Evolutionary conservation across 2,113 vertebrate species (phyloP), one percentile per base, ranked within the genome.

Genomic region (Ctenomys sociabilis): DNA sequence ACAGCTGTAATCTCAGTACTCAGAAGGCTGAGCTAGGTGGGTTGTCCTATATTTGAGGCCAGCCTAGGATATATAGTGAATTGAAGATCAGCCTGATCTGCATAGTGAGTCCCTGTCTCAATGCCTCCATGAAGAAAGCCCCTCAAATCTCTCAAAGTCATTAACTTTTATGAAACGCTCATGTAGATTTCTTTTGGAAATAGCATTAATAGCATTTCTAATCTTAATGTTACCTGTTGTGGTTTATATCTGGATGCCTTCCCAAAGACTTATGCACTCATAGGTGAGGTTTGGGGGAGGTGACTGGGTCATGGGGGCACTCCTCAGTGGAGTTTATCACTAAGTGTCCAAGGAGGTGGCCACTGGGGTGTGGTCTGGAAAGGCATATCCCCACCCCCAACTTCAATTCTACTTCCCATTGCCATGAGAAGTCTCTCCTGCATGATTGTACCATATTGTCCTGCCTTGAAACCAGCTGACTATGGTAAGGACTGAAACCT

Each of bases 101-200:
- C 64, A 66, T 32, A 66, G 64, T 66, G 30, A 66, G 30, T 32
- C 30, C 26, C 32, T 68, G 32, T 68, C 14, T 68, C 66, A 68
- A 68, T 13, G 35, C 13, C 32, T 3, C 24, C 61, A 24, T 9
- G 24, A 63, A 35, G 35, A 68, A 68, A 22, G 7, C 57, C 21
- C 19, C 59, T 32, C 32, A 66, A 66, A 35, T 24, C 12, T 32
- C 5, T 0, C 28, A 91, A 93, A 86, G 26, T 26, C 45, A 43
- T 32, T 26, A 61, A 59, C 45, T 45, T 87, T 94, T 92, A 88
- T 85, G 49, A 85, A 75, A 97, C 61, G 22, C 35, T 77, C 45
- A 92, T 70, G 70, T 24, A 85, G 77, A 66, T 82, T 14, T 59
- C 75, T 85, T 89, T 80, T 16, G 19, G 21, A 85, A 78, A 85